Evolutionary conservation across 2,113 vertebrate genomes (phyloP), one percentile per base, ranked within the genome.

Genomic region (Dipodomys spectabilis): DNA sequence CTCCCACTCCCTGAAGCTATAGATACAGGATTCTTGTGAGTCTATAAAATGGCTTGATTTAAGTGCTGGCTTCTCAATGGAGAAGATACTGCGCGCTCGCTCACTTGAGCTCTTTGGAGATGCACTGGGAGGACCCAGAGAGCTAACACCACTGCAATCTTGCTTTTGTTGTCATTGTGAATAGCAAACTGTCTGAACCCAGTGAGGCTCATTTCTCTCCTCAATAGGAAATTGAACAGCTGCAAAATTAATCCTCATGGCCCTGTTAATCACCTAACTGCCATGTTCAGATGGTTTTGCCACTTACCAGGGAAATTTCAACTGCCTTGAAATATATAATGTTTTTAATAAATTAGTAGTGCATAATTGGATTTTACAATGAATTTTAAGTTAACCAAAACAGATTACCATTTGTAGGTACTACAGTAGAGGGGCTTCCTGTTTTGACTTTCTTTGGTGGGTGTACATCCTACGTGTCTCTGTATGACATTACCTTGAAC

Each of bases 321-420:
- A 91, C 72, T 81, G n/a, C 77, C 71, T 88, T 74, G 12, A 94
- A 87, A 32, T 82, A 44, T 82, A 74, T 32, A 16, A 57, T 80
- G 6, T 75, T 81, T 91, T 94, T 64, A 92, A 89, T 95, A 84
- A 81, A 95, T 87, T 57, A 73, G 22, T 81, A 86, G 79, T 39
- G 45, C 7, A n/a, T 57, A 60, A 92, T 20, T 71, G 64, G 49
- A 71, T 84, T 91, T 94, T 49, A 81, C 1, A 53, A 30, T 82
- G 49, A 91, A 53, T 71, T 71, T 6, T 7, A 30, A 65, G 45
- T 8, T n/a, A 39, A 57, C 53, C 3, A 57, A 57, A 57, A 57
- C 15, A 13, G 53, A 57, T 16, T 57, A 57, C 53, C 53, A 57
- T 57, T 16, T 57, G 53, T 57, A 57, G 16, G 53, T 57, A 57